Base-by-base conservation (phyloP, 1,140 invertebrate genomes). In the Onthophagus taurus region DNA sequence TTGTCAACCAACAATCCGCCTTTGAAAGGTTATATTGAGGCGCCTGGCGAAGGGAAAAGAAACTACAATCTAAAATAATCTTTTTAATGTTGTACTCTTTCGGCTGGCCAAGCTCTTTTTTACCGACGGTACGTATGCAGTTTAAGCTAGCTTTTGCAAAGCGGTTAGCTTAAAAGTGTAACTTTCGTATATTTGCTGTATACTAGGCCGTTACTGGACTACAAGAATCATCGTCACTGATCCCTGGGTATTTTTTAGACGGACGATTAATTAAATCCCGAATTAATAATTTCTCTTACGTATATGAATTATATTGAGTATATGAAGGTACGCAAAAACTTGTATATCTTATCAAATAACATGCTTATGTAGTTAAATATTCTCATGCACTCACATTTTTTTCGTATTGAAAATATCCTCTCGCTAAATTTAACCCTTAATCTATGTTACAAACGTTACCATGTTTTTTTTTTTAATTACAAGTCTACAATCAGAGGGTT, bases 351-450 rank as follows among this genome's bases (percentile, higher is more conserved):
- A 45, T 45, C 26, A 29, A 45, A 45, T 38, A 36, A 45, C 35
- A 45, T 45, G 44, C 44, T 38, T 30, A 45, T 36, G 44, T 45
- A 38, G 39, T 38, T 38, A 31, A 45, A 38, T 45, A 45, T 24
- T 45, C 35, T 45, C 31, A 39, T 45, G 37, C 31, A 45, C 30
- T 23, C n/a, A n/a, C n/a, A n/a, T n/a, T n/a, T n/a, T n/a, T n/a
- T 26, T 39, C 14, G 44, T 45, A 45, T 45, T 45, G 44, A 45
- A 45, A 45, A 45, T 45, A 45, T n/a, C 24, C 31, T 45, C 37
- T 45, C 39, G 39, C 44, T 39, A 45, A 36, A 31, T 24, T 45
- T 45, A 45, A 45, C 44, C 26, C 44, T 45, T 45, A 20, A 39
- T 45, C 24, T 38, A 18, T 21, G 16, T 17, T 8, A 36, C 35